Evolutionary conservation across 2,113 vertebrate genomes (phyloP), one percentile per base, ranked within the genome.

Genomic region (Brachypodius melanocephalos): DNA sequence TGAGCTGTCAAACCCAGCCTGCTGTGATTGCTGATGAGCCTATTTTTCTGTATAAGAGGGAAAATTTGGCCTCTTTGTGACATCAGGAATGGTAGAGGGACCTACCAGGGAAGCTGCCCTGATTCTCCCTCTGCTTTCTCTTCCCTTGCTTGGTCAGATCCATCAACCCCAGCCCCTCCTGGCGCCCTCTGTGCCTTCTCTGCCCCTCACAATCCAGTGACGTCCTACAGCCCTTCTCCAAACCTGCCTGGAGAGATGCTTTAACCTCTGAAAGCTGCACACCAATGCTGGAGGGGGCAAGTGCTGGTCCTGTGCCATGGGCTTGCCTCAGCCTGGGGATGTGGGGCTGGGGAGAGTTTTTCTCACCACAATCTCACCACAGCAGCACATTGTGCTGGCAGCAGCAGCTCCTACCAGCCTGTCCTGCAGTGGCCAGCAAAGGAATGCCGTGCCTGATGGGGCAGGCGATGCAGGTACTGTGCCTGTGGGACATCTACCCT

Each of bases 11-110:
- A 65, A 77, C 7, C 9, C 29, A 65, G 79, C 42, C 77, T 54
- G 83, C 89, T 77, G 76, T 49, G 80, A 74, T 66, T 52, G 65
- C 72, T 54, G 51, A 90, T 77, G 65, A 84, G 51, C 28, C 24
- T 22, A 52, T 51, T 75, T 76, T 83, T 66, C 67, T 58, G 29
- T 62, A 40, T 19, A 61, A 86, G 94, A 77, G 59, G 80, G 65
- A 54, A 81, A 38, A 78, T 81, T n/a, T 81, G 61, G 65, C 43
- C 32, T 66, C 49, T 69, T n/a, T 1, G 0, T 77, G 76, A 84
- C 0, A 0, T 67, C 65, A 81, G 43, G 43, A 80, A 40, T 25
- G 12, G 14, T 36, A 57, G 24, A 62, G 22, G 10, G 43, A 46
- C 36, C 40, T 66, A 85, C 38, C 38, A 38, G 38, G 51, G 76